phyloP scores from a whole-genome alignment of 1,140 invertebrate genomes.

The Sipha flava region DNA sequence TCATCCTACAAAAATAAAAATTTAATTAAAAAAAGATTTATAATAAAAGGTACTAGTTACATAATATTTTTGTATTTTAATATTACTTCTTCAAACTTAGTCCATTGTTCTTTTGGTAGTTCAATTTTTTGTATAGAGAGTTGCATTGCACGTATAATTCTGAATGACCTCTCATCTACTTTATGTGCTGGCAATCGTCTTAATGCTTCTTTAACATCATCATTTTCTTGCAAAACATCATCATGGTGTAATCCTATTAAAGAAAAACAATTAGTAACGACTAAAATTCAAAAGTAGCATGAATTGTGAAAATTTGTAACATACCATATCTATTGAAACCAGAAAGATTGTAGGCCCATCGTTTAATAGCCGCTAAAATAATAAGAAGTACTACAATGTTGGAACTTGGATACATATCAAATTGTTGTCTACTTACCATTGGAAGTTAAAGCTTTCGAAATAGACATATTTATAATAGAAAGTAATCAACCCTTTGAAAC shows the following conservation, averaged over 20 bases:
- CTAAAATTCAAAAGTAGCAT: not conserved
- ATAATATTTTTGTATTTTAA: not conserved
- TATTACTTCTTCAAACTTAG: constrained; percentile 62
- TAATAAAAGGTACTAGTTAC: not conserved
- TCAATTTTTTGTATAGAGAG: constrained; percentile 60
- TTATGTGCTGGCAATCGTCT: constrained; percentile 61
- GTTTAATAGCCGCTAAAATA: constrained; percentile 5
- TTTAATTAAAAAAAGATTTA: not conserved
- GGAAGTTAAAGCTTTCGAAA: not conserved
- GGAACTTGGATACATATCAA: not conserved
- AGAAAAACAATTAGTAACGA: not conserved
- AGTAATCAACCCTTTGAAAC: not conserved
- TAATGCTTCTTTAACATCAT: constrained; percentile 69
- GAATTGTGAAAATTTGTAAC: not conserved
- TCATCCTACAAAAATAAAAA: not conserved
- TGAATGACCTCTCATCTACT: constrained; percentile 69
- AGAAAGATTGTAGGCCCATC: constrained; percentile 23
- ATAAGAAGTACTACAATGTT: not conserved
- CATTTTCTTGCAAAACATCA: constrained; percentile 61
- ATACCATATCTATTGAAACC: constrained; percentile 25
- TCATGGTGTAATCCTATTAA: constrained; percentile 61
- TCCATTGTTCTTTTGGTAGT: constrained; percentile 84
- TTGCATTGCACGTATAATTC: constrained; percentile 68
- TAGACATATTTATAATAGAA: not conserved
- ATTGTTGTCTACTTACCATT: not conserved